Base-by-base conservation (phyloP, 92 coral and sea anemone genomes). In the Porites lobata region DNA sequence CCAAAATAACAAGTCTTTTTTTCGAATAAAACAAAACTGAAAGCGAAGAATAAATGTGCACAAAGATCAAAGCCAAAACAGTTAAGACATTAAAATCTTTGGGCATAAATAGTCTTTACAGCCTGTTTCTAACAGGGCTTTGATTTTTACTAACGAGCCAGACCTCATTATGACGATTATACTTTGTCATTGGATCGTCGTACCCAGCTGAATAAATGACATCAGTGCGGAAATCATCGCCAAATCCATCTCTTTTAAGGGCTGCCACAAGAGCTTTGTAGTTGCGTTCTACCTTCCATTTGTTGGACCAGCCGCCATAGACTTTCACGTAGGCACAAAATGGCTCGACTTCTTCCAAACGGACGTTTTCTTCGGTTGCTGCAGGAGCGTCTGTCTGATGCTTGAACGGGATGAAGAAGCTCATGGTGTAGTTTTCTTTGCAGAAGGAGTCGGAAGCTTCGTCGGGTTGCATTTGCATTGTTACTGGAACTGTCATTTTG, bases 401-500 rank as follows among this genome's bases (percentile, higher is more conserved):
- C 14, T 90, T 62, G 72, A 84, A 94, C 15, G 98, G 95, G 20
- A 93, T 88, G 61, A 94, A 96, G 91, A 96, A 96, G 65, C 91
- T 94, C 74, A 87, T 89, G 17, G 93, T 96, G 84, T 85, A 88
- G 90, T 94, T 90, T 26, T 79, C 85, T n/a, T 94, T 90, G 77
- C 88, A 80, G 82, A 90, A 92, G 8, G 98, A 87, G 11, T 47
- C 10, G 19, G 80, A 12, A n/a, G 93, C 85, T 32, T 91, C 90
- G 8, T 84, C 84, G 20, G 88, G 89, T 18, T 94, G 92, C 69
- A 96, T 88, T 78, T 92, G 85, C 51, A 80, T 88, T 14, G 91
- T 66, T 1, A 96, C 98, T 24, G 98, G 98, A 11, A 85, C 96
- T 52, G 98, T 95, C 97, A 96, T 96, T 3, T 87, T 72, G 15